These are phyloP conservation scores for Ips typographus DNA, from an alignment of 1,140 invertebrate genomes.

Conservation along the genomic window DNA sequence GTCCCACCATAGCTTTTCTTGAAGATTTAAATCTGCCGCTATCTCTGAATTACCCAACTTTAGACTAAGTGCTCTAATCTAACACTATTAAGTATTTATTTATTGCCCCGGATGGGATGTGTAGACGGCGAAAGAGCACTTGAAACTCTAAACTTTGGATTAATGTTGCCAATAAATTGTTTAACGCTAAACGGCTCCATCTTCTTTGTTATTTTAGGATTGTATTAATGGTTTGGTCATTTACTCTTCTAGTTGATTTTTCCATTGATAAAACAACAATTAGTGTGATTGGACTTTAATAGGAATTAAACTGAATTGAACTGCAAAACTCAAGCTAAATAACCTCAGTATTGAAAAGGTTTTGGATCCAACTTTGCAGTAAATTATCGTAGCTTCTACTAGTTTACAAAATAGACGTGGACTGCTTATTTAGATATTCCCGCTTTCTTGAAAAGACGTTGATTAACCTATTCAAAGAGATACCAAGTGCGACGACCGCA, in stretches of 20 bases:
- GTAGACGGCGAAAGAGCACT: slow-evolving; percentile 27
- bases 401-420: not conserved
- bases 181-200: slow-evolving; percentile 8
- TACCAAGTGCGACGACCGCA: not conserved
- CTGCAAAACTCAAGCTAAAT: no score
- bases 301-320: no score
- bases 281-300: no score
- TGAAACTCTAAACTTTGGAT: slow-evolving; percentile 24
- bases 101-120: slow-evolving; percentile 23
- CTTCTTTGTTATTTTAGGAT: not conserved
- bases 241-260: no score
- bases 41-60: slow-evolving; percentile 26
- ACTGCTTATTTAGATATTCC: not conserved
- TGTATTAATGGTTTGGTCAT: not conserved
- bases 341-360: no score
- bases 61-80: slow-evolving; percentile 27
- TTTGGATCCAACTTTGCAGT: no score
- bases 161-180: slow-evolving; percentile 24
- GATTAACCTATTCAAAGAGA: slow-evolving; percentile 2
- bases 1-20: slow-evolving; percentile 10
- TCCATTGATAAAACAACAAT: no score
- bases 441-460: not conserved
- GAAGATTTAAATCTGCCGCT: slow-evolving; percentile 18
- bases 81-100: slow-evolving; percentile 30
- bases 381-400: no score